Percentiles rank a stretch among this genome's conserved stretches.
These are phyloP conservation scores for Copidosoma floridanum DNA, from an alignment of 1,140 invertebrate species.

Conservation along the genomic window DNA sequence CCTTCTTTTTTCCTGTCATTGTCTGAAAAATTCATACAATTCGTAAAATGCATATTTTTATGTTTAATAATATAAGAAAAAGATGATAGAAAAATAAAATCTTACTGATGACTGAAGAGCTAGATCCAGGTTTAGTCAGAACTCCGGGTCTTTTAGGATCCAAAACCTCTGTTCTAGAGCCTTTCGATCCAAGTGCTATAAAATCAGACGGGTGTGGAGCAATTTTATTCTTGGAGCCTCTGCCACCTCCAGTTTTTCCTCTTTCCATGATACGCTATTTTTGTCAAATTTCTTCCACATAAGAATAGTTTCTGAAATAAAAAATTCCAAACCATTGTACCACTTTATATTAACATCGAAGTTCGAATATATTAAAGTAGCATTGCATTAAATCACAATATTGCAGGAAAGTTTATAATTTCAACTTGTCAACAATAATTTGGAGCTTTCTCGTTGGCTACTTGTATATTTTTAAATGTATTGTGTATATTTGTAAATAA, in stretches of 20 bases:
- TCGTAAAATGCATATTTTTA: background rate
- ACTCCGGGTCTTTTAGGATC: slow-evolving; percentile 60
- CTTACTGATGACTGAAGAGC: slow-evolving; percentile 51
- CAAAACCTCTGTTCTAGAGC: slow-evolving; percentile 49
- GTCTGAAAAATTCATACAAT: slow-evolving; percentile 33
- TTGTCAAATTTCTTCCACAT: background rate
- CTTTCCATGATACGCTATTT: slow-evolving; percentile 56
- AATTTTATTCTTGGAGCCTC: slow-evolving; percentile 64
- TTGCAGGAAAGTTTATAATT: too few species aligned
- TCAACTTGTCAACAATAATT: too few species aligned
- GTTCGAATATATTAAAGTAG: too few species aligned
- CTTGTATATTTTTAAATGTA: too few species aligned
- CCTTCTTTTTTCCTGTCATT: slow-evolving; percentile 60
- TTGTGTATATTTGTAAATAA: too few species aligned
- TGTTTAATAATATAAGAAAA: too few species aligned
- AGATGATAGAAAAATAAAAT: slow-evolving; percentile 18
- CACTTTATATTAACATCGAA: too few species aligned
- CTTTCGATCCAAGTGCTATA: slow-evolving; percentile 64
- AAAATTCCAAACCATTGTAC: background rate
- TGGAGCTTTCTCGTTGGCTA: too few species aligned
- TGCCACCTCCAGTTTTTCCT: slow-evolving; percentile 55
- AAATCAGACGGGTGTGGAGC: slow-evolving; percentile 64
- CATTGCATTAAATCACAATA: too few species aligned
- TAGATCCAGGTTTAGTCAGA: slow-evolving; percentile 51
- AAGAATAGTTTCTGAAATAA: background rate